Percentiles rank a stretch among this genome's conserved stretches.
Evolutionary conservation across 2,797 vertebrate species (phyloP).

Genomic region (Adelosebastes latens): DNA sequence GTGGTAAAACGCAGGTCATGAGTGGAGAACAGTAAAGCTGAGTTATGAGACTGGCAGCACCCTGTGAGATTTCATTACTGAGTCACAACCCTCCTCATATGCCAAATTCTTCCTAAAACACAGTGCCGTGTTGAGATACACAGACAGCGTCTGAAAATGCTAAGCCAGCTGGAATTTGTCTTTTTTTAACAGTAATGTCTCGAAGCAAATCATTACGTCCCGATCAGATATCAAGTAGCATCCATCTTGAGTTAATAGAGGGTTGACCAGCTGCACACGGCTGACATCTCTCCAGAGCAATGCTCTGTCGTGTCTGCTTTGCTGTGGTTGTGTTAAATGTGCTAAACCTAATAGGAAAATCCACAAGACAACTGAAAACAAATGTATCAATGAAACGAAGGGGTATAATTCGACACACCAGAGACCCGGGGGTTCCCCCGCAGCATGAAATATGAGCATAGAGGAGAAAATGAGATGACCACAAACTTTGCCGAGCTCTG

Average conservation of each 20-base stretch:
- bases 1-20: slow-evolving; percentile 27
- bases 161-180: slow-evolving; percentile 6
- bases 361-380: slow-evolving; percentile 35
- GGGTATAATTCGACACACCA: slow-evolving; percentile 6
- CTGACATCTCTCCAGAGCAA: slow-evolving; percentile 19
- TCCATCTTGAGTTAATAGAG: slow-evolving; percentile 34
- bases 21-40: slow-evolving; percentile 29
- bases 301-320: not conserved
- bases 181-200: slow-evolving; percentile 20
- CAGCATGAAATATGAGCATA: slow-evolving; percentile 32
- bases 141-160: not conserved
- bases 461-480: slow-evolving; percentile 36
- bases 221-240: slow-evolving; percentile 34
- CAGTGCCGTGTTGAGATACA: not conserved
- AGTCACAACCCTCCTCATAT: slow-evolving; percentile 17
- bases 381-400: slow-evolving; percentile 38
- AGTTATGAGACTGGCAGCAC: slow-evolving; percentile 48
- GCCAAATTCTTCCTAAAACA: slow-evolving; percentile 32
- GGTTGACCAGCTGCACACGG: slow-evolving; percentile 25
- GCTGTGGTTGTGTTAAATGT: slow-evolving; percentile 13
- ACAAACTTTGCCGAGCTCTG: not conserved
- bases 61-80: slow-evolving; percentile 41
- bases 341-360: slow-evolving; percentile 28
- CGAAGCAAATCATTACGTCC: slow-evolving; percentile 37
- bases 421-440: slow-evolving; percentile 20